Base-by-base conservation (phyloP, 2,888 invertebrate species). In the Ametastegia equiseti region DNA sequence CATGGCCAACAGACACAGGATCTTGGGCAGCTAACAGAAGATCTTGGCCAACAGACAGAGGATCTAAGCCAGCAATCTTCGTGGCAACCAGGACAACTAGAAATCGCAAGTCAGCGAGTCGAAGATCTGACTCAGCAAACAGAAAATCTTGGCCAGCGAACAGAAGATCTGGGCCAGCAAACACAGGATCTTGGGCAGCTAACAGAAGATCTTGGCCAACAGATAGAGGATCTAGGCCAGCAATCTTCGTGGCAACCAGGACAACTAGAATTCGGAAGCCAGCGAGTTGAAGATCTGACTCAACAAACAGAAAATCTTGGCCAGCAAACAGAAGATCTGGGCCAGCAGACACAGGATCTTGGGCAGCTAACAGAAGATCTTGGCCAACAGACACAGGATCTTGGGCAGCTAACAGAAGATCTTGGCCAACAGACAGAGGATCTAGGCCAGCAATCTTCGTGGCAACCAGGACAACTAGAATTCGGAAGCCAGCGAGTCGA, bases 41-140 rank as follows among this genome's bases (percentile, higher is more conserved):
- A 82, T 19, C 73, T 84, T 9, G 88, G 86, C 71, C 92, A 92
- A 83, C 89, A 91, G 84, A 84, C 87, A 6, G 82, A 84, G 60
- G 83, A 84, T 63, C 75, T 83, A 0, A 85, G 83, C 77, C 85
- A 81, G 42, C 81, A 88, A 89, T 84, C 82, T 85, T 71, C n/a
- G n/a, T n/a, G 82, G 88, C 54, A 88, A 87, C 77, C 82, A 88
- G 67, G 50, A 15, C n/a, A n/a, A 71, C 33, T 73, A 36, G 6
- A 57, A 73, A 27, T 81, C 67, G 75, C 23, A 78, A 63, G 50
- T 27, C 85, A 87, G 80, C 83, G 84, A 78, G 47, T 81, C 78
- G 45, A 45, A 36, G 79, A 82, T 15, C 77, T 84, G 3, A 88
- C 86, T 69, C 92, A 92, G 83, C 89, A 91, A 84, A 84, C 87